Evolutionary conservation across 2,888 invertebrate species (phyloP).

Genomic region (Meteorus cinctellus): DNA sequence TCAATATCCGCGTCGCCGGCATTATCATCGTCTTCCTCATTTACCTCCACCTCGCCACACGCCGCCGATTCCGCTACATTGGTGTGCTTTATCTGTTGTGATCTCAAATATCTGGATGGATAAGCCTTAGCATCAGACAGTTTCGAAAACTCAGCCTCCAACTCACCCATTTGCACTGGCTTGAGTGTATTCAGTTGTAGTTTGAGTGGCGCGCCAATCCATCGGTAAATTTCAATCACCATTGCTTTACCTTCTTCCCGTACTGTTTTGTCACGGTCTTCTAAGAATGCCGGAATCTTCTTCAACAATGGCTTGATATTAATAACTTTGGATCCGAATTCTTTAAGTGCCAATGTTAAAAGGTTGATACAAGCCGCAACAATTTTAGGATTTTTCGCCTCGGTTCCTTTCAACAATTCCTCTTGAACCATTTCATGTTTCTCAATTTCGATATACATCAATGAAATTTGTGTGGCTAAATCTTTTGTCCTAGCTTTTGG

Average conservation of each 20-base stretch:
- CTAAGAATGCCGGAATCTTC: constrained; percentile 86
- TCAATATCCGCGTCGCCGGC: constrained; percentile 81
- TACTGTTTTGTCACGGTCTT: constrained; percentile 93
- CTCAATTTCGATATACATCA: constrained; percentile 97
- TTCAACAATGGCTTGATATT: constrained; percentile 92
- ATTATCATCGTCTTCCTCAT: constrained; percentile 78
- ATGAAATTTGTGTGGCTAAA: constrained; percentile 88
- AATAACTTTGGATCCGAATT: constrained; percentile 95
- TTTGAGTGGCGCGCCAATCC: constrained; percentile 89
- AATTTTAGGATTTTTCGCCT: constrained; percentile 97
- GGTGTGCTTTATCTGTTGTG: constrained; percentile 85
- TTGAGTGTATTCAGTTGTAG: constrained; percentile 90
- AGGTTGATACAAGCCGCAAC: constrained; percentile 88
- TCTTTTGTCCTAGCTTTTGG: constrained; percentile 94
- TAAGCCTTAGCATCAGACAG: constrained; percentile 78
- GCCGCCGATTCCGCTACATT: constrained; percentile 75
- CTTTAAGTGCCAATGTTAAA: constrained; percentile 84
- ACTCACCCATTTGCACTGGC: constrained; percentile 90
- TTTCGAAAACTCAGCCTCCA: constrained; percentile 91
- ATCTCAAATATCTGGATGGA: constrained; percentile 85
- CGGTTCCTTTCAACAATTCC: constrained; percentile 93
- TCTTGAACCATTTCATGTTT: constrained; percentile 93
- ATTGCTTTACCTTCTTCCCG: constrained; percentile 93
- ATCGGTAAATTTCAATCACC: constrained; percentile 94
- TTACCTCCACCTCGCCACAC: constrained; percentile 76